Evolutionary conservation across 2,888 invertebrate genomes (phyloP).

Genomic region (Harpalus rubripes): DNA sequence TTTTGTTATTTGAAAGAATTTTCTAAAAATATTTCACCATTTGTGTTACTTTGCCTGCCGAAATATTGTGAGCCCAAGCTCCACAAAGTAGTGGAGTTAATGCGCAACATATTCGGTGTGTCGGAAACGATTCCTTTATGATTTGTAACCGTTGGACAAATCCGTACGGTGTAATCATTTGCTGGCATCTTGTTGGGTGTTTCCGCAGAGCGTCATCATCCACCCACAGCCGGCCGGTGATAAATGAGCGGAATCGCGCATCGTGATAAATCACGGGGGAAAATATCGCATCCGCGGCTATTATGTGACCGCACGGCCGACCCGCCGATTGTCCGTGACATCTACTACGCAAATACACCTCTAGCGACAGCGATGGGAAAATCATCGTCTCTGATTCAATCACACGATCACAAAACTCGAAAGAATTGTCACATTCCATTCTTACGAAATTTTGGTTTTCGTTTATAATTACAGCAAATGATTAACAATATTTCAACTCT

Average conservation of each 20-base stretch:
- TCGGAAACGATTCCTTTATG: background rate
- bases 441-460: no score
- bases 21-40: no score
- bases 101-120: no score
- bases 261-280: constrained; percentile 57
- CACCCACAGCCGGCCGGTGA: constrained; percentile 43
- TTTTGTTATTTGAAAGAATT: no score
- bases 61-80: no score
- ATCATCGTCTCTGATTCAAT: no score
- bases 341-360: constrained; percentile 62
- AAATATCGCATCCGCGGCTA: constrained; percentile 57
- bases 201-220: constrained; percentile 48
- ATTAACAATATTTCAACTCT: no score
- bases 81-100: no score
- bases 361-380: background rate
- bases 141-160: constrained; percentile 1
- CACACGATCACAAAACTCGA: no score
- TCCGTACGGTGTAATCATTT: constrained; percentile 4
- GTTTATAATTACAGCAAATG: no score
- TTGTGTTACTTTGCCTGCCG: no score
- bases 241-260: constrained; percentile 59
- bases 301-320: constrained; percentile 59
- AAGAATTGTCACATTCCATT: no score
- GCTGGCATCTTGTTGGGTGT: constrained; percentile 15
- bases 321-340: constrained; percentile 59